Evolutionary conservation across 1,140 invertebrate species (phyloP).

Genomic region (Drosophila nannoptera): DNA sequence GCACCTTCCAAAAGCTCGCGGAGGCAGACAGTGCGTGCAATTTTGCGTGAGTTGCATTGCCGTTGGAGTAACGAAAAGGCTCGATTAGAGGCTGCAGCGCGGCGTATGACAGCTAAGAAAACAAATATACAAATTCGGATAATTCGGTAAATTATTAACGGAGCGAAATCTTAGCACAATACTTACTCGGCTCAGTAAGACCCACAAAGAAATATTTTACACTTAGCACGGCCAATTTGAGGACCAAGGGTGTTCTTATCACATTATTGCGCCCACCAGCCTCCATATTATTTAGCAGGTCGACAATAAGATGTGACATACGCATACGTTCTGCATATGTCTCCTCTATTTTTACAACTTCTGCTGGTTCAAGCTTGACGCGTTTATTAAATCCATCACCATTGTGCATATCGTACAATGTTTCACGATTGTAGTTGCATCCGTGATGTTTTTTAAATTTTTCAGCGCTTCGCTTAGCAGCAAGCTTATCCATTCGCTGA

Average conservation of each 20-base stretch:
- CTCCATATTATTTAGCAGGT: constrained; percentile 72
- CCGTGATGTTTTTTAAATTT: constrained; percentile 47
- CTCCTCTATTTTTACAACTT: background rate
- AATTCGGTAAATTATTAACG: constrained; percentile 5
- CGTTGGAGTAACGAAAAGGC: constrained; percentile 83
- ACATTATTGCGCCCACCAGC: constrained; percentile 55
- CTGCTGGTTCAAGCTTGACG: constrained; percentile 37
- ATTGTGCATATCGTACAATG: constrained; percentile 43
- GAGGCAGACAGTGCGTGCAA: constrained; percentile 85
- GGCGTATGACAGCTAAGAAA: constrained; percentile 79
- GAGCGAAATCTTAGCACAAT: background rate
- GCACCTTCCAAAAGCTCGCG: constrained; percentile 86
- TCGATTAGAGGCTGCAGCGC: constrained; percentile 83
- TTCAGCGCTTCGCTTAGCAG: constrained; percentile 30
- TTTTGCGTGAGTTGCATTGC: constrained; percentile 81
- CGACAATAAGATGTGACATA: constrained; percentile 68
- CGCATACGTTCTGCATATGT: constrained; percentile 45
- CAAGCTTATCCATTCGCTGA: constrained; percentile 62
- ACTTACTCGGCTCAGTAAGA: constrained; percentile 83
- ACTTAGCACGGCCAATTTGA: constrained; percentile 84
- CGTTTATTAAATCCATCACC: constrained; percentile 41
- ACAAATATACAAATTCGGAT: constrained; percentile 8
- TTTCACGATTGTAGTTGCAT: constrained; percentile 44
- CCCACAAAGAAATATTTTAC: constrained; percentile 89
- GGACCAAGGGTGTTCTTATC: constrained; percentile 55